Evolutionary conservation across 2,797 vertebrate species (phyloP), one percentile per base, ranked within the genome.

Genomic region (Thunnus albacares): DNA sequence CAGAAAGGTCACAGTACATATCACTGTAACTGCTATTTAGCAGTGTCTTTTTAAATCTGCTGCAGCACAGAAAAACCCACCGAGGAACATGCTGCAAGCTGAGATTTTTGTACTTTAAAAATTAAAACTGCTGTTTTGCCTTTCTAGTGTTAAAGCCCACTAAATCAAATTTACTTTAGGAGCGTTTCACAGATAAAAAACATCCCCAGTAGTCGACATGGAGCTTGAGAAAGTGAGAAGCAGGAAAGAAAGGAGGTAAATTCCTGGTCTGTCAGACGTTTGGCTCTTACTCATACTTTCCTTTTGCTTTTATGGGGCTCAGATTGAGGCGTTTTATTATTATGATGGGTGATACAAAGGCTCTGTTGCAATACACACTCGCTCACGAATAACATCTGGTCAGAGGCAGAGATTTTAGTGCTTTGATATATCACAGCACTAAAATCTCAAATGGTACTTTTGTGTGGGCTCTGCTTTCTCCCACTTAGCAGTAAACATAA

Each of bases 91-190:
- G n/a, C 53, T 57, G 68, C 81, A 80, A 80, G 41, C 47, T 51
- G 57, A 79, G 58, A 66, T 57, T 62, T 72, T 49, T 79, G 22
- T 55, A 59, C 57, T 66, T 62, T 56, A 28, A 75, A 47, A 78
- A 60, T n/a, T 52, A 57, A 59, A 80, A 45, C 51, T 60, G 49
- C 30, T 64, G 6, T 56, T 63, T 61, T 71, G 30, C 22, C 77
- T 77, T 79, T 69, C 30, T 20, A 20, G 41, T 13, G 0, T 66
- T 33, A 18, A 75, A 11, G 26, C 26, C 49, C 13, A 67, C 49
- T 75, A 69, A 79, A 88, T 84, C 74, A 75, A 38, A 75, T 82
- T 67, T 71, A 72, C 71, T 79, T 33, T 22, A 9, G 77, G 52
- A 60, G 64, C 24, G 43, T 80, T 82, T 86, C 38, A 62, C 73